A percentile compares a stretch with the other conserved stretches of the same genome.
Evolutionary conservation across 2,797 vertebrate species (phyloP).

Genomic region (Luscinia luscinia): DNA sequence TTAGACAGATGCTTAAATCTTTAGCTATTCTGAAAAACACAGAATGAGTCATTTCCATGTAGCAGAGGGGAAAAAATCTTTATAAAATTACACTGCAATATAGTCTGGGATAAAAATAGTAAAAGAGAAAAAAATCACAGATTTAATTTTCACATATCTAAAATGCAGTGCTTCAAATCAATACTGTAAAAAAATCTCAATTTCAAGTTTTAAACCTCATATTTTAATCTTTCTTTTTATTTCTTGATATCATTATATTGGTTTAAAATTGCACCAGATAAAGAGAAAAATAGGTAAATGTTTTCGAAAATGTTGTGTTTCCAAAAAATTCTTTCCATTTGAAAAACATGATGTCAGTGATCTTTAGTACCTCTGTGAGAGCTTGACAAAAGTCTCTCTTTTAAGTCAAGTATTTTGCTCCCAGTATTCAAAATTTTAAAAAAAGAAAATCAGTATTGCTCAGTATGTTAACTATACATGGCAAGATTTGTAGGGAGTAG

Average conservation of each 20-base stretch:
- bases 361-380: background rate
- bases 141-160: constrained; percentile 5
- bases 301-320: background rate
- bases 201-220: background rate
- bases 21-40: background rate
- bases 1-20: constrained; percentile 14
- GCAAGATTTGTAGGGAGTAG: background rate
- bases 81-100: background rate
- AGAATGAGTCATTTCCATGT: constrained; percentile 24
- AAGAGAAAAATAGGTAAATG: background rate
- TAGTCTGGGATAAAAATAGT: constrained; percentile 13
- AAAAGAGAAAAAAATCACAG: background rate
- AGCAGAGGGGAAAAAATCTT: background rate
- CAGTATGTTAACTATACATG: background rate
- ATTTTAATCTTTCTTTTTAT: background rate
- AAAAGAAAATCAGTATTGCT: background rate
- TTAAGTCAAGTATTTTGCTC: background rate
- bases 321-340: background rate
- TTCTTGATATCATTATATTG: background rate
- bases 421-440: background rate
- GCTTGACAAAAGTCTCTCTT: background rate
- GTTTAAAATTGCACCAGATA: background rate
- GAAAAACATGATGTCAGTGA: background rate
- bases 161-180: background rate
- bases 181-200: background rate